Evolutionary conservation across 2,888 invertebrate genomes (phyloP).

Genomic region (Rambutsinella grinnellia): DNA sequence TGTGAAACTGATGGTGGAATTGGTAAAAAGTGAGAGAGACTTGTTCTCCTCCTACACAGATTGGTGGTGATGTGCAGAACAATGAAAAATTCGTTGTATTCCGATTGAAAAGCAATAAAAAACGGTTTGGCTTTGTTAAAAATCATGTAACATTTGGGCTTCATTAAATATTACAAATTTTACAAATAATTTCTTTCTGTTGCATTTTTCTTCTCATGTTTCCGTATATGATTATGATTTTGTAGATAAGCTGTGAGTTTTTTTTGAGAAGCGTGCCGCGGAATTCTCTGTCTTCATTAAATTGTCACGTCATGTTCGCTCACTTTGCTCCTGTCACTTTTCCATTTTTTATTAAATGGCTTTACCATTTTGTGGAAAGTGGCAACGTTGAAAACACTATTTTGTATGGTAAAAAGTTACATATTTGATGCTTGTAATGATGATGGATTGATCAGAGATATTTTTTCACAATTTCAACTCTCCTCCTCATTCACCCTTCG

Average conservation of each 20-base stretch:
- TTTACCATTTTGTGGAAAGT: too few relatives aligned
- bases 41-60: not conserved
- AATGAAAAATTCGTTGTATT: not conserved
- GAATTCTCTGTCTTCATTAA: conserved; percentile 48
- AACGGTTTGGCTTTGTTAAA: not conserved
- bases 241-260: not conserved
- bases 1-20: too few relatives aligned
- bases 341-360: too few relatives aligned
- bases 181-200: not conserved
- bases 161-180: not conserved
- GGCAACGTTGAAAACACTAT: too few relatives aligned
- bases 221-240: not conserved
- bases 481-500: too few relatives aligned
- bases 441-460: too few relatives aligned
- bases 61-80: not conserved
- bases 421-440: too few relatives aligned
- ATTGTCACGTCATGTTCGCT: conserved; percentile 40
- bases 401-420: too few relatives aligned
- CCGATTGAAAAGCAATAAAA: too few relatives aligned
- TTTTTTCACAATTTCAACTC: too few relatives aligned
- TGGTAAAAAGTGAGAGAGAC: too few relatives aligned
- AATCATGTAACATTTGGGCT: not conserved
- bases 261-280: conserved; percentile 26
- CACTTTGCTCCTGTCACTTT: conserved; percentile 12
- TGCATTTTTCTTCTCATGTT: not conserved